Conservation (phyloP, 2,797 vertebrate genomes). For the Sebastes umbrosus region DNA sequence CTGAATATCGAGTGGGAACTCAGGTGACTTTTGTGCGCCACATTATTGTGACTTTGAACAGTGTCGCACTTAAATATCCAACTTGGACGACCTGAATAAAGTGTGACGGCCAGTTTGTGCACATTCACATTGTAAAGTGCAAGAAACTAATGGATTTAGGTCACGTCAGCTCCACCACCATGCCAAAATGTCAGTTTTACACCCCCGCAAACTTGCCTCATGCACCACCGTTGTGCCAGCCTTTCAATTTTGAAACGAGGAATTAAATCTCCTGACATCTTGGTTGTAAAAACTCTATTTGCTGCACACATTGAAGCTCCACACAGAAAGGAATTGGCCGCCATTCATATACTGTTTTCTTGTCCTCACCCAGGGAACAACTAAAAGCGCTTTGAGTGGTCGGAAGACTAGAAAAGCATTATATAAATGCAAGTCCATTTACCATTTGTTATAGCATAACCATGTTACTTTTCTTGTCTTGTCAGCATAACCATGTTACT, state of each 20-base stretch:
- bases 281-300: background rate
- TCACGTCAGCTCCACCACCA: background rate
- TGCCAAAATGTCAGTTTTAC: background rate
- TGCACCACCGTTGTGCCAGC: background rate
- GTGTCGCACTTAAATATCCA: background rate
- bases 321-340: background rate
- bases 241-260: background rate
- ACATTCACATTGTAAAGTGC: background rate
- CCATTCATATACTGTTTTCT: background rate
- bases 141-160: background rate
- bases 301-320: background rate
- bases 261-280: background rate
- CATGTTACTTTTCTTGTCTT: too few species aligned
- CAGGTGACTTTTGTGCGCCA: background rate
- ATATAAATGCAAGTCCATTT: too few species aligned
- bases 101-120: background rate
- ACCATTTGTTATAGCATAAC: too few species aligned
- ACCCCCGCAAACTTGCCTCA: background rate
- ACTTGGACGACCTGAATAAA: background rate
- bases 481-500: too few species aligned
- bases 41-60: background rate
- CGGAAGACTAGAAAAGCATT: too few species aligned
- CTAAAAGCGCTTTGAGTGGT: too few species aligned
- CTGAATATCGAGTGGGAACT: background rate
- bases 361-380: too few species aligned